Evolutionary conservation across 2,113 vertebrate genomes (phyloP), one percentile per base, ranked within the genome.

Genomic region (Chelonoidis abingdonii): DNA sequence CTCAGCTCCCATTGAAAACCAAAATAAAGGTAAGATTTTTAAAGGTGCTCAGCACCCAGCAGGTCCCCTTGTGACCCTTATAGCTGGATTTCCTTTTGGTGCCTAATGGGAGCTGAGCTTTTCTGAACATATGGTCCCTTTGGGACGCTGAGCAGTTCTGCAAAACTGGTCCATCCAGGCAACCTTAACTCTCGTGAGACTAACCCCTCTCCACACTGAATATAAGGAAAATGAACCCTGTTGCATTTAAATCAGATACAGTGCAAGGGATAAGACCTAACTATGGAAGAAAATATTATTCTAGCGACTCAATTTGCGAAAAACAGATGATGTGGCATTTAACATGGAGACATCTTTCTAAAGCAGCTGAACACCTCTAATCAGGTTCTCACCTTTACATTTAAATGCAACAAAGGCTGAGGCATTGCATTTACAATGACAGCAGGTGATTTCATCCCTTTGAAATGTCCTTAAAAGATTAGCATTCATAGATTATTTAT

Each of bases 401-500:
- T 95, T 97, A 93, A 97, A 97, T 96, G 95, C 93, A 91, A 88
- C 21, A 78, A 95, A 90, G 93, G 91, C 78, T 94, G 93, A 97
- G 94, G 96, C 94, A 57, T 76, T 86, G 90, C 94, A 89, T 97
- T 98, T 96, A 95, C 96, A 97, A 98, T 98, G 97, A 97, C 83
- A 96, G 94, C 91, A 94, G 97, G 98, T 98, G 93, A 98, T 97
- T 98, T 98, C 97, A 98, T 96, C 94, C 93, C 91, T 96, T 94
- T 91, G 96, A 98, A 98, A 98, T 96, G 97, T 97, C 98, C 98
- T 98, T 96, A 98, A 98, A 98, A 97, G 97, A 98, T 98, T 98
- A 97, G 96, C 93, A 96, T 95, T 97, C 97, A 96, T 98, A 96
- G 97, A 98, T 98, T 98, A 98, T 98, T 98, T 98, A 98, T 98